These are phyloP conservation scores for Cecropterus lyciades DNA, from an alignment of 1,140 invertebrate genomes.

Conservation along the genomic window DNA sequence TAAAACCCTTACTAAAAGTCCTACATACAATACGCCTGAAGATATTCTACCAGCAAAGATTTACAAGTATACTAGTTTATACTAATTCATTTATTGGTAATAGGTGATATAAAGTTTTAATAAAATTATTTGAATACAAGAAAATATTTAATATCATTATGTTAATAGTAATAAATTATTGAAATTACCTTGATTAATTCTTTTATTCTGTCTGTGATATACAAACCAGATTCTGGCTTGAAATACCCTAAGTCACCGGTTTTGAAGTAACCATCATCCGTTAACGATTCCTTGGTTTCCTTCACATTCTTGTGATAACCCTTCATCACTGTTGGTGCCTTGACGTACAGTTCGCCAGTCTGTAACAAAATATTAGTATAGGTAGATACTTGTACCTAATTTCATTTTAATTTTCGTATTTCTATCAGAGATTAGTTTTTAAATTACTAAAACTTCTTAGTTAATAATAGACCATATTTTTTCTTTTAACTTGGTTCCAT, in stretches of 20 bases:
- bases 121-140: too few species aligned
- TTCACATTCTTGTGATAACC: conserved; percentile 86
- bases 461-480: too few species aligned
- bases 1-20: neutral
- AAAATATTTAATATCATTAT: too few species aligned
- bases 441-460: too few species aligned
- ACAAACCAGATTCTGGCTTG: conserved; percentile 86
- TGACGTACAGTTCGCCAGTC: conserved; percentile 88
- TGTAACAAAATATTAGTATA: conserved; percentile 48
- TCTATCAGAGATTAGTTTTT: too few species aligned
- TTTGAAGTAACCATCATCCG: conserved; percentile 89
- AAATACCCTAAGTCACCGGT: conserved; percentile 90
- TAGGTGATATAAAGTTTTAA: too few species aligned
- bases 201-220: conserved; percentile 89
- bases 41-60: neutral
- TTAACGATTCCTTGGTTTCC: conserved; percentile 87
- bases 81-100: too few species aligned
- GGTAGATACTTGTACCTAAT: too few species aligned
- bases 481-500: too few species aligned
- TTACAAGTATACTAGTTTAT: too few species aligned
- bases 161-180: neutral
- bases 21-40: neutral
- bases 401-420: too few species aligned
- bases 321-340: conserved; percentile 89
- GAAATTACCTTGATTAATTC: conserved; percentile 88